Conservation (phyloP, 2,797 vertebrate species). For the Triplophysa bombifrons region DNA sequence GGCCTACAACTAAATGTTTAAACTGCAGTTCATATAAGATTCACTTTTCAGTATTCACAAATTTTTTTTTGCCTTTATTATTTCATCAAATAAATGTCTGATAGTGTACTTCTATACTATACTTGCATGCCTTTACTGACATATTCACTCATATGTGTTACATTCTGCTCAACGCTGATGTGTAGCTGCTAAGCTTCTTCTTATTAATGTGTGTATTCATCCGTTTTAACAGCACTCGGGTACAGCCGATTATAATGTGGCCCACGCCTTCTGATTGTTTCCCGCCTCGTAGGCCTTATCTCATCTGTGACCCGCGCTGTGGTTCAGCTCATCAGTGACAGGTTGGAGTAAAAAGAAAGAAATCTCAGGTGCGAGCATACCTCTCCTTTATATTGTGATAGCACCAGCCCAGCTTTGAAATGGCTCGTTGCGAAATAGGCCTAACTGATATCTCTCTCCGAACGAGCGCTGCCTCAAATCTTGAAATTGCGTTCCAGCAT, state of each 20-base stretch:
- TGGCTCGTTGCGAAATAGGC: constrained; percentile 18
- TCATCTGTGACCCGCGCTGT: constrained; percentile 35
- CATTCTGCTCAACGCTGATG: neutral
- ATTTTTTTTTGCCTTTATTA: neutral
- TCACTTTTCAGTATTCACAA: neutral
- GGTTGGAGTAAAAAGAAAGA: constrained; percentile 36
- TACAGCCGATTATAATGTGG: constrained; percentile 19
- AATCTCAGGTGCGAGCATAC: constrained; percentile 47
- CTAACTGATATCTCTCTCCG: constrained; percentile 45
- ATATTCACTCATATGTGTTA: neutral
- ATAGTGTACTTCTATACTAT: constrained; percentile 12
- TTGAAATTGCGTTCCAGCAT: constrained; percentile 66
- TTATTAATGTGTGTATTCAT: constrained; percentile 22
- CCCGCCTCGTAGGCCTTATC: constrained; percentile 41
- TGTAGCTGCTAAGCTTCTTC: neutral
- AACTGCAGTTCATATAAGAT: neutral
- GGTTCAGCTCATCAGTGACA: constrained; percentile 40
- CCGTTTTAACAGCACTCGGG: constrained; percentile 15
- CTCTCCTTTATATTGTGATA: constrained; percentile 51
- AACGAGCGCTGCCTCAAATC: constrained; percentile 55
- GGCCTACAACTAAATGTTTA: no score
- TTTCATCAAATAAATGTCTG: constrained; percentile 34
- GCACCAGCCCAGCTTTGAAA: constrained; percentile 24
- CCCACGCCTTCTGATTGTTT: constrained; percentile 42
- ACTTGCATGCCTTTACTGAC: neutral